These are phyloP conservation scores for Girardinus metallicus DNA, from an alignment of 2,797 vertebrate genomes.

Conservation along the genomic window DNA sequence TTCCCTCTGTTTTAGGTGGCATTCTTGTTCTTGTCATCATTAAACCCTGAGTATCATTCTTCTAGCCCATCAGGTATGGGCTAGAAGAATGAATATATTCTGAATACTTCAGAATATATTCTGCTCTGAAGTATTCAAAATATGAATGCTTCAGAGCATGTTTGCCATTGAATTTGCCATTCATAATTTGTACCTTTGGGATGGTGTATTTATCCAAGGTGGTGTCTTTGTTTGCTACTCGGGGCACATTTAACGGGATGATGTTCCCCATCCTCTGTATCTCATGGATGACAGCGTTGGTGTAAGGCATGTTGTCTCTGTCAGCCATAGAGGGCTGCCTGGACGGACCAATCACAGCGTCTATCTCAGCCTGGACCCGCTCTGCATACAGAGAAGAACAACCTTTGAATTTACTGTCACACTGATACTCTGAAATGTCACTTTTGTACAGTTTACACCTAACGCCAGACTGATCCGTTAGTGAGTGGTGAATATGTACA, in stretches of 20 bases:
- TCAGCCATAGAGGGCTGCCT: conserved; percentile 59
- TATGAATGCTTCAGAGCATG: neutral
- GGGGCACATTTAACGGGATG: neutral
- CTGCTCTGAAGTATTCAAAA: too few relatives aligned
- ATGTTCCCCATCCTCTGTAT: conserved; percentile 9
- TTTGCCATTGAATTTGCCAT: too few relatives aligned
- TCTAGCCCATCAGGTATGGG: neutral
- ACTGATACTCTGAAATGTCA: neutral
- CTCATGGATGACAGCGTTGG: conserved; percentile 69
- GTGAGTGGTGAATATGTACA: neutral
- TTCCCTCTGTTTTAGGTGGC: neutral
- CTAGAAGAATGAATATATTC: too few relatives aligned
- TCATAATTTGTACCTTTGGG: neutral
- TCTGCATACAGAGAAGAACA: conserved; percentile 49
- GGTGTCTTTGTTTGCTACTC: neutral
- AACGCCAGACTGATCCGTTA: neutral
- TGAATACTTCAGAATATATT: too few relatives aligned
- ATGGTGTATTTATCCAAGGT: neutral
- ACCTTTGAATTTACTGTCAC: neutral
- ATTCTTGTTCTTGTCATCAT: too few relatives aligned
- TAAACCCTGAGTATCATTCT: neutral
- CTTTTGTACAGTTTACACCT: neutral
- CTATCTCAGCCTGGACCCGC: conserved; percentile 74
- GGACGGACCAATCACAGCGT: conserved; percentile 63
- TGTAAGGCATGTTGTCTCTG: conserved; percentile 72